These are phyloP conservation scores for Hofmannophila pseudospretella DNA, from an alignment of 2,888 invertebrate species.

Conservation along the genomic window DNA sequence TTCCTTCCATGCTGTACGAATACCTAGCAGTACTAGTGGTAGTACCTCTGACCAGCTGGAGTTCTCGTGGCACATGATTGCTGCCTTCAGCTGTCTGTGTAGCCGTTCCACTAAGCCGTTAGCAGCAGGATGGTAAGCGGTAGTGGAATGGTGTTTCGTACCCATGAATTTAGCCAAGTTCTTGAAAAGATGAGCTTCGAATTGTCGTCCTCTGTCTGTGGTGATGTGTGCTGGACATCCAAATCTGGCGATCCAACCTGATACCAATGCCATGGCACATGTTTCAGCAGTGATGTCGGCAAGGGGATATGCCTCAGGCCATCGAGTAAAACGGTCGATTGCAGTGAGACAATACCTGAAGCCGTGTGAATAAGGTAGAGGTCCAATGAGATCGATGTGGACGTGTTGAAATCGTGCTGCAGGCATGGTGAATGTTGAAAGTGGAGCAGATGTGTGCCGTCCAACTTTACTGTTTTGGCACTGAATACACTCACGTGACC, in stretches of 20 bases:
- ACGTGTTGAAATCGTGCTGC: conserved; percentile 28
- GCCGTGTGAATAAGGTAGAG: conserved; percentile 6
- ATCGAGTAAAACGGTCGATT: conserved; percentile 34
- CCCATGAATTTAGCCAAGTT: conserved; percentile 9
- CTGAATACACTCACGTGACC: conserved; percentile 9
- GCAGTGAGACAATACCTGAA: conserved; percentile 23
- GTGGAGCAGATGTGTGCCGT: conserved; percentile 12
- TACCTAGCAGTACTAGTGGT: conserved; percentile 16
- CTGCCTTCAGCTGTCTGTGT: conserved; percentile 21
- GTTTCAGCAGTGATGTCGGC: conserved; percentile 38
- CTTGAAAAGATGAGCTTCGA: conserved; percentile 20
- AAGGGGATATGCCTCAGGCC: conserved; percentile 40
- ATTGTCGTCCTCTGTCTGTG: conserved; percentile 30
- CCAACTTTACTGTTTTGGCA: conserved; percentile 12
- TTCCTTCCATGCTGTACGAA: conserved; percentile 17
- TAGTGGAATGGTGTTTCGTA: conserved; percentile 14
- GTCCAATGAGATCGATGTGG: conserved; percentile 25
- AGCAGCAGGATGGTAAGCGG: conserved; percentile 21
- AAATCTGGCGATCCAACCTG: conserved; percentile 46
- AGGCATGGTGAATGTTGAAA: conserved; percentile 14
- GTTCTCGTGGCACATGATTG: conserved; percentile 23
- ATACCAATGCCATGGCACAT: conserved; percentile 33
- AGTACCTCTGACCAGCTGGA: conserved; percentile 16
- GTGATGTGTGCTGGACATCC: conserved; percentile 36
- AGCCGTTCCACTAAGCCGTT: conserved; percentile 21